Conservation (phyloP, 2,797 vertebrate species). For the Limosa lapponica region DNA sequence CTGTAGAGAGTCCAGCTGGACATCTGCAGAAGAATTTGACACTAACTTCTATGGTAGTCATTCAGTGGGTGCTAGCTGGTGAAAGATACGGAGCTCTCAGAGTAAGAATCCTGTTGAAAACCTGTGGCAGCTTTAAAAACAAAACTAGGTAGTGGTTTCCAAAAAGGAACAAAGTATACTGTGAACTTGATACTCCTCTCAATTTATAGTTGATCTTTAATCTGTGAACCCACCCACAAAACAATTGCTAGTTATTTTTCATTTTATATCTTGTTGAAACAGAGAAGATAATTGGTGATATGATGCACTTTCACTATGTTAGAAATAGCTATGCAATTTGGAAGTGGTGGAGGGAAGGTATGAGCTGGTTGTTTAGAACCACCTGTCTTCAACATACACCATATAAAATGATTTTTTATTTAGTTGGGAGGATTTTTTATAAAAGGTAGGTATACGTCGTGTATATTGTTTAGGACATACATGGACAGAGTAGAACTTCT, state of each 20-base stretch:
- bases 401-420: background rate
- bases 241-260: background rate
- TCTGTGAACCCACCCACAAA: background rate
- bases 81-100: background rate
- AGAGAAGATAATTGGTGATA: background rate
- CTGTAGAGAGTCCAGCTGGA: slow-evolving; percentile 12
- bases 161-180: slow-evolving; percentile 1
- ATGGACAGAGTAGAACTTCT: background rate
- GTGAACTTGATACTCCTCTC: slow-evolving; percentile 20
- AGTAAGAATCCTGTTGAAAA: slow-evolving; percentile 51
- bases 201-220: slow-evolving; percentile 17
- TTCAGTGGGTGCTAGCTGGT: slow-evolving; percentile 31
- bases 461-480: background rate
- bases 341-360: background rate
- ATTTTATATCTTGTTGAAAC: background rate
- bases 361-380: background rate
- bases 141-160: slow-evolving; percentile 34
- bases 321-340: background rate
- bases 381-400: background rate
- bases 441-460: background rate
- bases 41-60: background rate
- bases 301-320: background rate
- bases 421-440: background rate
- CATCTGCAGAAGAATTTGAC: slow-evolving; percentile 13
- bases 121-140: slow-evolving; percentile 45